phyloP scores from a whole-genome alignment of 1,140 invertebrate genomes.

The Drosophila saltans region DNA sequence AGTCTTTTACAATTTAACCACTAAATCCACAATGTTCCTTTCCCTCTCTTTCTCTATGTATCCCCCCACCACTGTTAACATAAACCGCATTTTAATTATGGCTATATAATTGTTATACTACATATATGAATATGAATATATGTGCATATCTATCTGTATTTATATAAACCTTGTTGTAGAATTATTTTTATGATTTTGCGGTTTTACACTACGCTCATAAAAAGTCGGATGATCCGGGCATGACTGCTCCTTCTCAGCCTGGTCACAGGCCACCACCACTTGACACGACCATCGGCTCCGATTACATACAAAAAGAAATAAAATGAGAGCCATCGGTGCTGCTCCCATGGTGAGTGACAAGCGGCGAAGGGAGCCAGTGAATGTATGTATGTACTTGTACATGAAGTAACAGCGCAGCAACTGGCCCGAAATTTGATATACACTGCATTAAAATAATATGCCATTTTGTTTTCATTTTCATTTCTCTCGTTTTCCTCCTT shows the following conservation, averaged over 20 bases:
- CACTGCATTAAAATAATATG: slow-evolving; percentile 11
- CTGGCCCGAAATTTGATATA: background rate
- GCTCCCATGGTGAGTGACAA: slow-evolving; percentile 3
- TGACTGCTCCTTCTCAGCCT: slow-evolving; percentile 5
- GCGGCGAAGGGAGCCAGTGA: background rate
- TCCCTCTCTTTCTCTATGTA: background rate
- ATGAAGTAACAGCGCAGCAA: slow-evolving; percentile 3
- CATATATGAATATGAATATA: background rate
- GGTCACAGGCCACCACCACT: slow-evolving; percentile 9
- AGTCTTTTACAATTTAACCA: slow-evolving; percentile 10
- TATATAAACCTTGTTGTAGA: background rate
- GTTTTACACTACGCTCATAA: background rate
- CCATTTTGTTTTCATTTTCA: slow-evolving; percentile 13
- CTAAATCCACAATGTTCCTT: background rate
- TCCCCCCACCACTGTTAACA: too few species aligned
- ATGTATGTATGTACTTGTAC: background rate
- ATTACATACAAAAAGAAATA: background rate
- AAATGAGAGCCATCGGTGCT: background rate
- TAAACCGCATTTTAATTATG: slow-evolving; percentile 10
- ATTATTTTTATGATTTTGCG: slow-evolving; percentile 7
- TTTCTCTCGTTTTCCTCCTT: background rate
- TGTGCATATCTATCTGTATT: background rate
- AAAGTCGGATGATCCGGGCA: slow-evolving; percentile 11
- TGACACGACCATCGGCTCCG: slow-evolving; percentile 8
- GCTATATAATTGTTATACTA: slow-evolving; percentile 1